Conservation (phyloP, 2,888 invertebrate species). For the Acanthosepion esculentum region DNA sequence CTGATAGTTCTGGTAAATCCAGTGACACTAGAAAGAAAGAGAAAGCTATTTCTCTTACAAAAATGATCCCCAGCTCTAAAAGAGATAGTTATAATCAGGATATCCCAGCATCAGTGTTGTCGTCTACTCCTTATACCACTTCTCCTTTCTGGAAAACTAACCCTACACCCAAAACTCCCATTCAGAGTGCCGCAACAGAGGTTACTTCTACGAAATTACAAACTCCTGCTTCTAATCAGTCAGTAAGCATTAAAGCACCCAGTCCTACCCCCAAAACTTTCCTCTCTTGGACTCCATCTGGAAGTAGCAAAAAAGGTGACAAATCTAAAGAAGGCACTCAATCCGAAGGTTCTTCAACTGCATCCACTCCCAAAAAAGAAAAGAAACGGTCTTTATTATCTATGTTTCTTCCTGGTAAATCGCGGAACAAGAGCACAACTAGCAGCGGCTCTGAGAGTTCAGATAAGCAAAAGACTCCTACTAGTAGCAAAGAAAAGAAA, state of each 20-base stretch:
- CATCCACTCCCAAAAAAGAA: slow-evolving; percentile 51
- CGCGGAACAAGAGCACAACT: slow-evolving; percentile 45
- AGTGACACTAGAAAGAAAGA: slow-evolving; percentile 40
- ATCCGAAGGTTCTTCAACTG: slow-evolving; percentile 48
- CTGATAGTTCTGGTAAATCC: slow-evolving; percentile 10
- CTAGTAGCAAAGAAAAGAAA: slow-evolving; percentile 49
- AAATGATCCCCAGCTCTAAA: slow-evolving; percentile 38
- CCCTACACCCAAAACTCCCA: slow-evolving; percentile 44
- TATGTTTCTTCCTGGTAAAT: slow-evolving; percentile 46
- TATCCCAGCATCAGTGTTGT: slow-evolving; percentile 37
- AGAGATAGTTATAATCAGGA: slow-evolving; percentile 41
- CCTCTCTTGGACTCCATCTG: slow-evolving; percentile 49
- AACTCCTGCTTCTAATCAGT: not conserved
- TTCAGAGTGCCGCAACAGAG: slow-evolving; percentile 13
- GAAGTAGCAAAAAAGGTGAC: slow-evolving; percentile 52
- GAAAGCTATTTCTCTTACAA: slow-evolving; percentile 34
- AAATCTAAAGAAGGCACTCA: slow-evolving; percentile 51
- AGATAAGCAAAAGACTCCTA: slow-evolving; percentile 60
- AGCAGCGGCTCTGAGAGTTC: slow-evolving; percentile 60
- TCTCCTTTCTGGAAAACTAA: slow-evolving; percentile 43
- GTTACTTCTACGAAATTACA: slow-evolving; percentile 8
- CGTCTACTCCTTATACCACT: slow-evolving; percentile 43
- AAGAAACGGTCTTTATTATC: slow-evolving; percentile 45
- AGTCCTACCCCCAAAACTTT: slow-evolving; percentile 64
- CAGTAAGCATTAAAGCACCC: slow-evolving; percentile 53